Evolutionary conservation across 2,797 vertebrate genomes (phyloP), one percentile per base, ranked within the genome.

Genomic region (Percopsis omiscomaycus): DNA sequence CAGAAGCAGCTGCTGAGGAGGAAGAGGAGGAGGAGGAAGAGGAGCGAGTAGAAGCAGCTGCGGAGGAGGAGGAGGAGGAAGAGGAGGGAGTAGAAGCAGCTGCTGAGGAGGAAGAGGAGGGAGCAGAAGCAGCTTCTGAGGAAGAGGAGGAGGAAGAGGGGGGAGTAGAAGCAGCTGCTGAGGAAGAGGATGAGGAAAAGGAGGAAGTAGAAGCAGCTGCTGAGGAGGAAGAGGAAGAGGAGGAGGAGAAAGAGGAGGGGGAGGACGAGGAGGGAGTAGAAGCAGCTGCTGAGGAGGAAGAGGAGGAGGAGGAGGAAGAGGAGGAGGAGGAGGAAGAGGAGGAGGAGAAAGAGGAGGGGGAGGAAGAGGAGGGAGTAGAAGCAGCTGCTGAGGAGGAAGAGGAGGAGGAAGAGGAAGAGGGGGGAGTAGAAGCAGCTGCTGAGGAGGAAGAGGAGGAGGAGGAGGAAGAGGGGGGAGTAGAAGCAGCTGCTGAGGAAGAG

Each of bases 401-500:
- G 3, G 47, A 12, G 47, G 72, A 55, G 0, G 59, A 70, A 3
- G 68, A 50, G 0, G 69, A 61, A 1, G 54, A 55, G 0, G 77
- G 66, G 6, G 13, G 46, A 16, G n/a, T n/a, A n/a, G n/a, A n/a
- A n/a, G n/a, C n/a, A n/a, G n/a, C n/a, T n/a, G n/a, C n/a, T n/a
- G 55, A 59, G 0, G 67, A 64, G 2, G 44, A 68, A 0, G 61
- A 78, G 15, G 76, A 64, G 1, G 69, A 78, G 0, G 60, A 67
- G 2, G 66, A 44, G 1, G 57, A 61, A 0, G 61, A 56, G 0
- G 49, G 74, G 55, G 5, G 75, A 60, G 2, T 51, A 49, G 1
- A 65, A 47, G 65, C 67, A 3, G 49, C 56, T 10, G 61, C 71
- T 0, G 55, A 68, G 3, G 59, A 44, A 0, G 45, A 75, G 4